phyloP scores from a whole-genome alignment of 1,140 invertebrate genomes.

The Grapholita molesta region DNA sequence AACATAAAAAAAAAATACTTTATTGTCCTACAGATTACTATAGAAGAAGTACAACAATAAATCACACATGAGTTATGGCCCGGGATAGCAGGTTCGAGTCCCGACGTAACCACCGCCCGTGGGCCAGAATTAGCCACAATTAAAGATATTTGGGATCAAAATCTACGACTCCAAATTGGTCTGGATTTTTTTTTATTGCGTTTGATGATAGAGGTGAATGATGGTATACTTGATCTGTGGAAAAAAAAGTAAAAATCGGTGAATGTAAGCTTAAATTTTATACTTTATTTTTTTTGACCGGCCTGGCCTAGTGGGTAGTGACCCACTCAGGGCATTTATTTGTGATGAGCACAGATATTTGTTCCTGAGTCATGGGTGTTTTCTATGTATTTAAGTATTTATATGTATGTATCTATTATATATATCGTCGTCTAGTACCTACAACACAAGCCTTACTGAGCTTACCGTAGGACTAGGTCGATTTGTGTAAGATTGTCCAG shows the following conservation, averaged over 20 bases:
- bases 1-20: neutral
- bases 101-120: slow-evolving; percentile 32
- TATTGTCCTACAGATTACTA: neutral
- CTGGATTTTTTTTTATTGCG: slow-evolving; percentile 19
- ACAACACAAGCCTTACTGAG: too few species aligned
- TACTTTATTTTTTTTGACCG: too few species aligned
- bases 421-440: too few species aligned
- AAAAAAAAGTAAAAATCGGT: neutral
- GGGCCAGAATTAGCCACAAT: slow-evolving; percentile 37
- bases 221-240: neutral
- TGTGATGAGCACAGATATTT: too few species aligned
- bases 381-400: too few species aligned
- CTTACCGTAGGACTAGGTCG: too few species aligned
- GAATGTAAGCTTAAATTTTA: too few species aligned
- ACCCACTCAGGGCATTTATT: too few species aligned
- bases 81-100: slow-evolving; percentile 27
- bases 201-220: neutral
- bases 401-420: too few species aligned
- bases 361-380: too few species aligned
- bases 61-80: slow-evolving; percentile 32
- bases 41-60: slow-evolving; percentile 23
- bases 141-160: slow-evolving; percentile 27
- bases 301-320: too few species aligned
- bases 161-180: slow-evolving; percentile 22
- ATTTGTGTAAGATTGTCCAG: too few species aligned